These are phyloP conservation scores for Colletes latitarsis DNA, from an alignment of 1,140 invertebrate genomes.

Conservation along the genomic window DNA sequence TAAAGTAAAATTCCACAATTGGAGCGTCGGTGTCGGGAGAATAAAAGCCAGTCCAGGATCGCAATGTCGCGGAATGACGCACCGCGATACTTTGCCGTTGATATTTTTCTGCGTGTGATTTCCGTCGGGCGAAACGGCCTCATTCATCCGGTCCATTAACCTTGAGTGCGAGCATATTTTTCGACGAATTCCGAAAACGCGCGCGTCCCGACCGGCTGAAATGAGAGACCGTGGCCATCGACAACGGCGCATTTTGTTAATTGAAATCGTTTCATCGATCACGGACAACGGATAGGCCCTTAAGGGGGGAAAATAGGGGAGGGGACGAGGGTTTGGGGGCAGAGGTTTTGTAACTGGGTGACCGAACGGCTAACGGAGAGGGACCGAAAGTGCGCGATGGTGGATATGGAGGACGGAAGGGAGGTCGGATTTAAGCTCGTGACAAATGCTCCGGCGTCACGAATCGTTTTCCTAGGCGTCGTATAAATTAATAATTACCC, in stretches of 20 bases:
- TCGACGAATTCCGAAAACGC: slow-evolving; percentile 61
- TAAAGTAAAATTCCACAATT: no score
- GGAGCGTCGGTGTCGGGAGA: neutral
- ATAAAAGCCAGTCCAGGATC: neutral
- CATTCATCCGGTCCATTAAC: slow-evolving; percentile 65
- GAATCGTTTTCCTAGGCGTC: slow-evolving; percentile 68
- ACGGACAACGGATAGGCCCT: slow-evolving; percentile 50
- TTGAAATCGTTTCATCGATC: slow-evolving; percentile 73
- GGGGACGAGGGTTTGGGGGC: neutral
- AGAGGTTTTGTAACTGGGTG: slow-evolving; percentile 10
- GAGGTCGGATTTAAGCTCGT: slow-evolving; percentile 51
- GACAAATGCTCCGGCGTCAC: slow-evolving; percentile 68
- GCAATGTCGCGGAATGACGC: slow-evolving; percentile 50
- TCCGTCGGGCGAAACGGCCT: slow-evolving; percentile 57
- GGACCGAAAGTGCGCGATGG: neutral
- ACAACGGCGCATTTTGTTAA: slow-evolving; percentile 68
- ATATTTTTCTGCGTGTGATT: slow-evolving; percentile 57
- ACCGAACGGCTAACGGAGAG: neutral
- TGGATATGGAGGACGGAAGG: neutral
- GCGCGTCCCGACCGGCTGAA: slow-evolving; percentile 33
- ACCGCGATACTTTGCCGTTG: slow-evolving; percentile 43
- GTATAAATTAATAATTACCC: slow-evolving; percentile 75
- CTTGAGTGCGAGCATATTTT: slow-evolving; percentile 66
- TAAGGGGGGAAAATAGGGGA: slow-evolving; percentile 13
- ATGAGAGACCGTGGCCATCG: slow-evolving; percentile 62